phyloP scores from a whole-genome alignment of 2,888 invertebrate genomes.

The Mantis religiosa region DNA sequence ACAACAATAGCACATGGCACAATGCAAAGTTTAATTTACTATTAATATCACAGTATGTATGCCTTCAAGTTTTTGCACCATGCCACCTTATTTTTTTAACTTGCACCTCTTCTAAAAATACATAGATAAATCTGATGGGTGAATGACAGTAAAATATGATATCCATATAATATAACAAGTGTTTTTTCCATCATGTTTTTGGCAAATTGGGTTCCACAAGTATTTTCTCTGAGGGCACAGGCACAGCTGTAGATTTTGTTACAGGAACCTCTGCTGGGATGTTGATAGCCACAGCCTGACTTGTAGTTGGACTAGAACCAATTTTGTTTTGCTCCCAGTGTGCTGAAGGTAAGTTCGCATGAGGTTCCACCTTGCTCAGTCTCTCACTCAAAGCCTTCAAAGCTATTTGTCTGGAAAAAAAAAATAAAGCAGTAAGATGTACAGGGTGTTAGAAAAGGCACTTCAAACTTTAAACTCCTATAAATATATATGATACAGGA shows the following conservation, averaged over 20 bases:
- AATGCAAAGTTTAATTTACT: background rate
- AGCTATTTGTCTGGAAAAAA: slow-evolving; percentile 79
- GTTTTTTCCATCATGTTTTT: slow-evolving; percentile 13
- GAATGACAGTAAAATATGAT: background rate
- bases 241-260: background rate
- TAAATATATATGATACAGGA: too few relatives aligned
- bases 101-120: background rate
- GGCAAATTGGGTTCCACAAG: slow-evolving; percentile 7
- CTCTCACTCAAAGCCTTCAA: slow-evolving; percentile 90
- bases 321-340: background rate
- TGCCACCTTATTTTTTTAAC: background rate
- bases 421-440: background rate
- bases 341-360: background rate
- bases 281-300: slow-evolving; percentile 2
- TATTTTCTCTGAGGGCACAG: background rate
- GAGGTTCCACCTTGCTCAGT: slow-evolving; percentile 44
- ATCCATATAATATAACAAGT: background rate
- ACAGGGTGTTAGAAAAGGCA: too few relatives aligned
- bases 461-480: too few relatives aligned
- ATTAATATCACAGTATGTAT: background rate
- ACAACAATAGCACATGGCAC: background rate
- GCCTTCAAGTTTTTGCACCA: background rate
- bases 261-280: slow-evolving; percentile 6
- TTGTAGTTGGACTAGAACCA: background rate
- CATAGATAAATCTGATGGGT: background rate